phyloP scores from a whole-genome alignment of 2,797 vertebrate species.

The Tarsius wallacei region DNA sequence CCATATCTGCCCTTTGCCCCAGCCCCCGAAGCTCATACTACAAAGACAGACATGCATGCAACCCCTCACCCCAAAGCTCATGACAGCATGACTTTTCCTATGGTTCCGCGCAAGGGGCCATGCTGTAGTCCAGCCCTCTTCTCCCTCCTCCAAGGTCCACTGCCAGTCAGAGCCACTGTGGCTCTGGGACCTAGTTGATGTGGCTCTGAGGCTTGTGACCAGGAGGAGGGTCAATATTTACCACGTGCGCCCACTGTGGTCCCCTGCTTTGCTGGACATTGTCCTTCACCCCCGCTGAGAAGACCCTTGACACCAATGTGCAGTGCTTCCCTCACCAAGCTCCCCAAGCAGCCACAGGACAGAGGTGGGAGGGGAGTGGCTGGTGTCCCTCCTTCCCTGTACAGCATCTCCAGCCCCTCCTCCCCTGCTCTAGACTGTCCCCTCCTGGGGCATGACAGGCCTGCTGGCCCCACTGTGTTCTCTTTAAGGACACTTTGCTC shows the following conservation, averaged over 20 bases:
- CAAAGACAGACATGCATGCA: background rate
- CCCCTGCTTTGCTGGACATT: slow-evolving; percentile 22
- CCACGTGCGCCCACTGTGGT: background rate
- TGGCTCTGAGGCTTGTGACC: background rate
- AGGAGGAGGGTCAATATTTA: background rate
- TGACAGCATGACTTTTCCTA: slow-evolving; percentile 76
- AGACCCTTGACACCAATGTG: background rate
- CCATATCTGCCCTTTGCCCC: background rate
- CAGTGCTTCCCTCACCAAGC: background rate
- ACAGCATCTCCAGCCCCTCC: background rate
- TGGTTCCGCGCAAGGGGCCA: background rate
- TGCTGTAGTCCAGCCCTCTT: background rate
- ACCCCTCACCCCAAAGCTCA: background rate
- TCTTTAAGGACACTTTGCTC: slow-evolving; percentile 86
- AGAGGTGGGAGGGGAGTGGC: background rate
- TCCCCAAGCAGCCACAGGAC: slow-evolving; percentile 13
- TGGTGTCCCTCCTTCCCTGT: background rate
- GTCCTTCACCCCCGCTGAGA: background rate
- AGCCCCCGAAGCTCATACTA: background rate
- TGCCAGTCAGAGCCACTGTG: background rate
- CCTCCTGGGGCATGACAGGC: background rate
- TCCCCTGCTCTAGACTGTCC: background rate
- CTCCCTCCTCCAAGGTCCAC: background rate
- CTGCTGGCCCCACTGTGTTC: background rate
- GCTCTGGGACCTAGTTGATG: background rate